Percentiles rank a stretch among this genome's conserved stretches.
Conservation (phyloP, 2,888 invertebrate genomes). For the Pseudolycoriella hygida region DNA sequence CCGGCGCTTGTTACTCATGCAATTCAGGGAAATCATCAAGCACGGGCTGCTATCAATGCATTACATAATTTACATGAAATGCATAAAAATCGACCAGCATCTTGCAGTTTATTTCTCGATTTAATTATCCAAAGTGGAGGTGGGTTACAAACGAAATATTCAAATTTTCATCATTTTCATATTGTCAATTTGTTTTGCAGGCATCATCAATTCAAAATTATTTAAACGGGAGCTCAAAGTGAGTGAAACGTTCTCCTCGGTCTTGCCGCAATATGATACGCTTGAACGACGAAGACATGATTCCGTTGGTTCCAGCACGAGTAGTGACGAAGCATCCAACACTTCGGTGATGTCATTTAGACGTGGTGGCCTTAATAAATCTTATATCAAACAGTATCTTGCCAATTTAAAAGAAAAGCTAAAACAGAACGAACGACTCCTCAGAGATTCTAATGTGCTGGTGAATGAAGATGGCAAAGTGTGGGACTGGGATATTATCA, state of each 20-base stretch:
- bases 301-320: constrained; percentile 26
- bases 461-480: constrained; percentile 58
- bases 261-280: constrained; percentile 10
- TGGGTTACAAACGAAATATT: constrained; percentile 10
- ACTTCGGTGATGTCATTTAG: constrained; percentile 10
- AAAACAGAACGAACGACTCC: constrained; percentile 43
- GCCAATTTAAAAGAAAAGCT: constrained; percentile 33
- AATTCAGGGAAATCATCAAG: constrained; percentile 59
- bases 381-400: constrained; percentile 35
- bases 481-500: constrained; percentile 90
- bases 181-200: constrained; percentile 13
- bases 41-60: constrained; percentile 65
- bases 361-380: constrained; percentile 24
- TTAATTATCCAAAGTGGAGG: constrained; percentile 46
- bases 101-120: constrained; percentile 68
- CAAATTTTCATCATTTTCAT: neutral
- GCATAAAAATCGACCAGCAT: constrained; percentile 63
- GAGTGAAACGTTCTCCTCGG: constrained; percentile 15
- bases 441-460: constrained; percentile 69
- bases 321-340: constrained; percentile 14
- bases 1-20: constrained; percentile 69
- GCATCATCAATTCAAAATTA: constrained; percentile 24
- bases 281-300: constrained; percentile 29
- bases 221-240: constrained; percentile 27
- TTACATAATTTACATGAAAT: constrained; percentile 60